phyloP scores from a whole-genome alignment of 1,140 invertebrate species.

The Linepithema humile region DNA sequence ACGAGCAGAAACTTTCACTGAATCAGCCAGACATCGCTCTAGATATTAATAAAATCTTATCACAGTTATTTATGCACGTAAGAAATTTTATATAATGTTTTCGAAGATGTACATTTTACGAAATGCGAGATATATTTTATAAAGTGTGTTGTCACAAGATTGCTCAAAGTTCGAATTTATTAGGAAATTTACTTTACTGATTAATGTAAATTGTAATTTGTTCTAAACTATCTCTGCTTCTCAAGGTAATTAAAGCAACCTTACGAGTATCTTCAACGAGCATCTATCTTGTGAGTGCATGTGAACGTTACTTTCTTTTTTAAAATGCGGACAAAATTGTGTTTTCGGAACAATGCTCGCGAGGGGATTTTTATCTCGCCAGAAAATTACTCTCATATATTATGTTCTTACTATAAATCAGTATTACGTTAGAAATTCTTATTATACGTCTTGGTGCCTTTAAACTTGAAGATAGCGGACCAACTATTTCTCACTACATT shows the following conservation, averaged over 20 bases:
- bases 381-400: constrained; percentile 27
- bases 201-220: background rate
- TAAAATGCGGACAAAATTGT: constrained; percentile 39
- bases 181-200: background rate
- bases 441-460: background rate
- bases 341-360: constrained; percentile 34
- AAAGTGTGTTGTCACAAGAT: background rate
- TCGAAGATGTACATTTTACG: background rate
- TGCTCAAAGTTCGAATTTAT: background rate
- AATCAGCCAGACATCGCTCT: background rate
- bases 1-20: constrained; percentile 17
- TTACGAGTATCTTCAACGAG: constrained; percentile 1
- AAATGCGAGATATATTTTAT: background rate
- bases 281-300: background rate
- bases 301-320: constrained; percentile 9
- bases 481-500: background rate
- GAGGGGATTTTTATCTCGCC: constrained; percentile 14
- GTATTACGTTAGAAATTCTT: constrained; percentile 14
- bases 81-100: constrained; percentile 20
- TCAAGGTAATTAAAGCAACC: constrained; percentile 1
- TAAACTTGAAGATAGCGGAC: background rate
- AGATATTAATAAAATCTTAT: constrained; percentile 40
- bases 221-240: background rate
- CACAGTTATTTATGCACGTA: background rate
- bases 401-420: constrained; percentile 24